These are phyloP conservation scores for Scaptomyza cyrtandrae DNA, from an alignment of 2,888 invertebrate genomes.

Conservation along the genomic window DNA sequence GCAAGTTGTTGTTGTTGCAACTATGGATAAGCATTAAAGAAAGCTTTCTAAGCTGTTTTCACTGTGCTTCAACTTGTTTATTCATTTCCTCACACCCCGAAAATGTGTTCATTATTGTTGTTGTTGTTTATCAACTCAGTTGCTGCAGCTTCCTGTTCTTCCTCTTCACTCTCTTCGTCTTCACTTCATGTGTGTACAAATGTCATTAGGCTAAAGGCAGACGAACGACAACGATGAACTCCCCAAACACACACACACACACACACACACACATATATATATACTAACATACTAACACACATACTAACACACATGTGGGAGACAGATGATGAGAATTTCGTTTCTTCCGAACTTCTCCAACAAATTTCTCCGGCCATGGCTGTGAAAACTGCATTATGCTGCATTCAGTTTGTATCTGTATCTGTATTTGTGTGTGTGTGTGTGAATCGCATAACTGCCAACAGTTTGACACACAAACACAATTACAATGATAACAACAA, in stretches of 20 bases:
- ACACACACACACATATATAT: not conserved
- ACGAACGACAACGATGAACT: slow-evolving; percentile 30
- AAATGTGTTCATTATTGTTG: slow-evolving; percentile 28
- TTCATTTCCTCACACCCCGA: slow-evolving; percentile 26
- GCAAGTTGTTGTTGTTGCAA: slow-evolving; percentile 2
- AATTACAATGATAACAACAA: slow-evolving; percentile 68
- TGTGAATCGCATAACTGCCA: slow-evolving; percentile 65
- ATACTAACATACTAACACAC: not conserved
- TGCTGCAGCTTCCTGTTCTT: slow-evolving; percentile 31
- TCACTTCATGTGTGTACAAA: slow-evolving; percentile 58
- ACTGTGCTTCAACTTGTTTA: slow-evolving; percentile 5
- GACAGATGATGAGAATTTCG: slow-evolving; percentile 40
- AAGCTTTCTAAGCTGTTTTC: slow-evolving; percentile 53
- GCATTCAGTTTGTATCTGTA: slow-evolving; percentile 19
- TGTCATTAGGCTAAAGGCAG: slow-evolving; percentile 73
- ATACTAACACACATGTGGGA: not conserved
- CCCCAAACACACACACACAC: slow-evolving; percentile 12
- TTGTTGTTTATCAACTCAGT: slow-evolving; percentile 15
- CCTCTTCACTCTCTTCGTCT: slow-evolving; percentile 50
- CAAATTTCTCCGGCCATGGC: slow-evolving; percentile 36
- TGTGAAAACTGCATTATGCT: slow-evolving; percentile 63
- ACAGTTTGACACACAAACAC: slow-evolving; percentile 78
- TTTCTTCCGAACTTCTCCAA: slow-evolving; percentile 18
- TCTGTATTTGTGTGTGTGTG: slow-evolving; percentile 27
- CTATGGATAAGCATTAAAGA: slow-evolving; percentile 56